Conservation (phyloP, 2,113 vertebrate genomes). For the Elgaria multicarinata region DNA sequence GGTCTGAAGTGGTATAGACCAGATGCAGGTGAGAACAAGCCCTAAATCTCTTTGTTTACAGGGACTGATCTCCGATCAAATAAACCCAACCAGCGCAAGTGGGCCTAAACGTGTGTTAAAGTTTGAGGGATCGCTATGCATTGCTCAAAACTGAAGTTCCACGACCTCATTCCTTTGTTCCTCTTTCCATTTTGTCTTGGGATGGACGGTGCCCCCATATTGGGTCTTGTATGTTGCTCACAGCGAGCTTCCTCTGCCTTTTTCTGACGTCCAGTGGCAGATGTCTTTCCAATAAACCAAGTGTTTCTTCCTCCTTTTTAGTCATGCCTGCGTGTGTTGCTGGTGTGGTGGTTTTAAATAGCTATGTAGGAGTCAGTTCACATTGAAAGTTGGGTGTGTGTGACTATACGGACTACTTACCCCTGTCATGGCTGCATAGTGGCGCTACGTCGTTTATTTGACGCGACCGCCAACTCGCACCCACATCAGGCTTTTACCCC, state of each 20-base stretch:
- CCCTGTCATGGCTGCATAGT: too few species aligned
- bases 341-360: not conserved
- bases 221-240: too few species aligned
- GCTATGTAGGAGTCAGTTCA: not conserved
- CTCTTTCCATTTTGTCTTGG: not conserved
- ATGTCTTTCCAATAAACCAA: constrained; percentile 1
- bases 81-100: not conserved
- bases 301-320: not conserved
- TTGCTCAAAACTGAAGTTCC: not conserved
- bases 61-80: not conserved
- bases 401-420: too few species aligned
- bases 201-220: not conserved
- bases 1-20: not conserved
- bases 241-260: not conserved
- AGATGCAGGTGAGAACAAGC: not conserved
- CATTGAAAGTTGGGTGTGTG: not conserved
- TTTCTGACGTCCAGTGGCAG: not conserved
- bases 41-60: too few species aligned
- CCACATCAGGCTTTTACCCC: too few species aligned
- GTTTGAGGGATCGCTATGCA: not conserved
- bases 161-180: not conserved
- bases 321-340: not conserved
- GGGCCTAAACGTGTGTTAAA: not conserved
- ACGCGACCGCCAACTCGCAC: too few species aligned
- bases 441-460: too few species aligned